phyloP scores from a whole-genome alignment of 2,113 vertebrate species.

The Heterotilapia buettikoferi region DNA sequence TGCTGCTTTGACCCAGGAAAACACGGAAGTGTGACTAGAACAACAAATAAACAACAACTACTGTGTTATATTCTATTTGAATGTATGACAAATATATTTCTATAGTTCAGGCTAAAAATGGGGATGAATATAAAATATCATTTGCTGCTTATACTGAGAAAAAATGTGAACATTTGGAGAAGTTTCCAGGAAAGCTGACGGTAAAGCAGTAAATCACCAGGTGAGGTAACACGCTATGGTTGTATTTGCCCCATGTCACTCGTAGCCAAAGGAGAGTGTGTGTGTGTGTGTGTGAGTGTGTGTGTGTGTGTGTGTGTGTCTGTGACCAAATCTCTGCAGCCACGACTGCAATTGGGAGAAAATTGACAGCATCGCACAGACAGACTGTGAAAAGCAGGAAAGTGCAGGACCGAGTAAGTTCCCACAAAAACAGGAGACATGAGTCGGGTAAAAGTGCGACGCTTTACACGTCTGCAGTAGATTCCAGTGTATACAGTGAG shows the following conservation, averaged over 20 bases:
- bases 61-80: background rate
- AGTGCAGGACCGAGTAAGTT: constrained; percentile 19
- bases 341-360: constrained; percentile 49
- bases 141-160: background rate
- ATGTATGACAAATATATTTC: background rate
- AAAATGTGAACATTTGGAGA: background rate
- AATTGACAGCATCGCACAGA: constrained; percentile 22
- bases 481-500: constrained; percentile 60
- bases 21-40: background rate
- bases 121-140: background rate
- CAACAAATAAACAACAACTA: background rate
- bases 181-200: background rate
- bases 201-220: background rate
- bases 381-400: constrained; percentile 27
- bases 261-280: background rate
- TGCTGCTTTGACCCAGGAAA: background rate
- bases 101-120: background rate
- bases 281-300: background rate
- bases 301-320: background rate
- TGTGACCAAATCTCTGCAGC: constrained; percentile 34
- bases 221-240: constrained; percentile 14
- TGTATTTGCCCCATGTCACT: constrained; percentile 25
- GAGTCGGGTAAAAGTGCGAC: background rate
- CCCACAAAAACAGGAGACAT: background rate
- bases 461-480: constrained; percentile 40